These are phyloP conservation scores for Tillus elongatus DNA, from an alignment of 2,888 invertebrate species.

Conservation along the genomic window DNA sequence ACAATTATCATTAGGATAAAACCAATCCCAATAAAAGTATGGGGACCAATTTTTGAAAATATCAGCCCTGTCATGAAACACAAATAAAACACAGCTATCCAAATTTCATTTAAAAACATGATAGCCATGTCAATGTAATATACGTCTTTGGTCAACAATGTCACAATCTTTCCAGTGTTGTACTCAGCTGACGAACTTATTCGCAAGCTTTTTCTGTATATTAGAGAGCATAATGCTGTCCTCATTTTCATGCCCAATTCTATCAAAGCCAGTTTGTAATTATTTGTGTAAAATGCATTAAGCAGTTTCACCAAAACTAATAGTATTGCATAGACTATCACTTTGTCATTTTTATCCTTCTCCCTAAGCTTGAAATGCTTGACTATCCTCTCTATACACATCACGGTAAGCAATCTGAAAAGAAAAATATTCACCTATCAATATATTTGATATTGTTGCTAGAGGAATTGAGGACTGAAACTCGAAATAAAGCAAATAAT, in stretches of 20 bases:
- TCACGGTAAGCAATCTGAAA: constrained; percentile 1
- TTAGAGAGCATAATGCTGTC: constrained; percentile 69
- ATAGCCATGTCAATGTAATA: constrained; percentile 80
- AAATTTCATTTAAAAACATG: constrained; percentile 80
- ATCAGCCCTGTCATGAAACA: constrained; percentile 70
- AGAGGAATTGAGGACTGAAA: no score
- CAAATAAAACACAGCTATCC: constrained; percentile 83
- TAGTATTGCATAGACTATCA: background rate
- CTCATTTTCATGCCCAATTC: constrained; percentile 75
- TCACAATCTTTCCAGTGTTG: constrained; percentile 65
- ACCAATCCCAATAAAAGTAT: constrained; percentile 47
- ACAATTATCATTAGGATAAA: constrained; percentile 42
- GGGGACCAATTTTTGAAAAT: constrained; percentile 48
- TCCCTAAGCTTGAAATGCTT: background rate
- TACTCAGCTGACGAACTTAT: constrained; percentile 49
- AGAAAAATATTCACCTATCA: no score
- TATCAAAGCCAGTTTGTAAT: constrained; percentile 75
- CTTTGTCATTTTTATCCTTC: background rate
- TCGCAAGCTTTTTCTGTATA: constrained; percentile 60
- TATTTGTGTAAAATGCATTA: constrained; percentile 47
- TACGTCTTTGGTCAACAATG: constrained; percentile 87
- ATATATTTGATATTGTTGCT: no score
- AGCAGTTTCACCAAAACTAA: background rate
- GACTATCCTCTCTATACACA: background rate
- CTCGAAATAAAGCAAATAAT: no score